Base-by-base conservation (phyloP, 2,797 vertebrate species). In the Neomorphus geoffroyi region DNA sequence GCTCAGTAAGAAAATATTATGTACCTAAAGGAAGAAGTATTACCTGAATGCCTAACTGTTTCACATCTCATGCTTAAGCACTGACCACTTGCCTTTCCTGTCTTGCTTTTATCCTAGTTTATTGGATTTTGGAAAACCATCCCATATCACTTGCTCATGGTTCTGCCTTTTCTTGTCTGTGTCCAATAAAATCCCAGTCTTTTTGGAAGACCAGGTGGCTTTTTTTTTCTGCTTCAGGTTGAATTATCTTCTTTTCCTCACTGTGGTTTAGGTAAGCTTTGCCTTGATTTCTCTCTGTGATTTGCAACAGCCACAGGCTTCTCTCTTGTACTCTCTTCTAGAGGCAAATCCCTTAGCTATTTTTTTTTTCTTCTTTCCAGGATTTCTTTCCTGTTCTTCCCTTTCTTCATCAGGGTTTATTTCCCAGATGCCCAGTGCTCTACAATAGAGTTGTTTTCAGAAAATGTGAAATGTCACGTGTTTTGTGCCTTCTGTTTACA, bases 351-450 rank as follows among this genome's bases (percentile, higher is more conserved):
- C 75, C 74, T 70, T 71, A 64, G 67, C 33, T 81, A 35, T 41
- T 80, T 14, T 88, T 14, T 88, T 43, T 60, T 46, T 28, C 50
- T 64, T 74, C 69, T 87, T 86, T 57, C 43, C 56, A 41, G 26
- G 39, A 13, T 73, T 85, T 86, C 41, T 92, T 88, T 82, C 28
- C 33, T 86, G 33, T 85, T 64, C 19, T 71, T 89, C n/a, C 17
- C 22, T 30, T 92, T 71, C 37, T 92, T 91, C 46, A 65, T 48
- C 43, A 72, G 64, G 16, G 43, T 86, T 91, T 92, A 87, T 97
- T 89, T 97, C 89, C 87, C 84, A 90, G 79, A 58, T 85, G 79
- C 27, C 73, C 21, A 72, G 65, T 74, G 37, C 85, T 91, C 65
- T 41, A 13, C 57, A 83, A 83, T 33, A 45, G 53, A 80, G 51